phyloP scores from a whole-genome alignment of 2,797 vertebrate species.

The Alectoris magna region DNA sequence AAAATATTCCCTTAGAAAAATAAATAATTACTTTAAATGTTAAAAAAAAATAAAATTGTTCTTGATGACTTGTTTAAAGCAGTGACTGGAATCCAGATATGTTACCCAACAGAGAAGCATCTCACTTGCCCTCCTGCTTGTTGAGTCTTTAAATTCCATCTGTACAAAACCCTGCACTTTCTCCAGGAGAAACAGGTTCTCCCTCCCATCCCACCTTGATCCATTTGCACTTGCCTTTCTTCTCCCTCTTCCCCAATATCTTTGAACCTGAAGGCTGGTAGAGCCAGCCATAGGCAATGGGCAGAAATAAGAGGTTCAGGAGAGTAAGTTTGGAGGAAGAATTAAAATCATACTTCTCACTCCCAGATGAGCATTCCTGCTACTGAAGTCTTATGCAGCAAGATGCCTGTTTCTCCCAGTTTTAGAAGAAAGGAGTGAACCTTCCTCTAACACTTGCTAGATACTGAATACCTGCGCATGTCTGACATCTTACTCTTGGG shows the following conservation, averaged over 20 bases:
- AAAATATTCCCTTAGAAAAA: background rate
- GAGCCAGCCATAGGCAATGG: background rate
- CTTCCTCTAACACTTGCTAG: background rate
- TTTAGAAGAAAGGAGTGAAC: background rate
- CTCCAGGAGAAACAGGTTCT: background rate
- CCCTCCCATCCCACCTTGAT: background rate
- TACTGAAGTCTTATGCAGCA: background rate
- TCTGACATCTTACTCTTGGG: background rate
- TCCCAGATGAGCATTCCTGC: background rate
- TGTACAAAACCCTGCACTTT: background rate
- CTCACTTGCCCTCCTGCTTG: background rate
- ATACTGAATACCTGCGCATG: background rate
- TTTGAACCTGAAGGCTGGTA: background rate
- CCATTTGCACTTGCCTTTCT: background rate
- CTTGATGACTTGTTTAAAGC: background rate
- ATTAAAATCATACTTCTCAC: background rate
- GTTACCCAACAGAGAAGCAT: background rate
- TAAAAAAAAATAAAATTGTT: background rate
- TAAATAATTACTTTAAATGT: background rate
- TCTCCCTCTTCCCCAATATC: background rate
- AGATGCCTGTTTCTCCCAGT: background rate
- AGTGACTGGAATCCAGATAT: background rate
- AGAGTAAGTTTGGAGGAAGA: background rate
- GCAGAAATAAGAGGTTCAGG: background rate
- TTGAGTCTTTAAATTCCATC: background rate